Evolutionary conservation across 2,113 vertebrate species (phyloP).

Genomic region (Rana temporaria): DNA sequence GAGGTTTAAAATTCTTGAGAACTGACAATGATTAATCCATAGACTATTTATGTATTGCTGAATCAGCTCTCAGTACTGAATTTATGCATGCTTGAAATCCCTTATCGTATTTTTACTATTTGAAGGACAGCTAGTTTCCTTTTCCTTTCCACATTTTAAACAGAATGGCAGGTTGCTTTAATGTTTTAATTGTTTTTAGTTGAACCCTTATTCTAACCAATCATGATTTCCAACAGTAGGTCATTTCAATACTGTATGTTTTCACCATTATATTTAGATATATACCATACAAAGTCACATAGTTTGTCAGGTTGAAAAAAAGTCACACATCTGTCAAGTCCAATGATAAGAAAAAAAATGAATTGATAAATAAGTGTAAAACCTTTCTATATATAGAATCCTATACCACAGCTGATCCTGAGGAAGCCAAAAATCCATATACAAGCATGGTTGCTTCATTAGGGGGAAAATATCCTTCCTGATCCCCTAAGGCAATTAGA

Average conservation of each 20-base stretch:
- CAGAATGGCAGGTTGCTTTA: constrained; percentile 21
- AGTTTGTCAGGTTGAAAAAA: no score
- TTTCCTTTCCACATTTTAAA: constrained; percentile 11
- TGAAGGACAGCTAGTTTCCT: constrained; percentile 29
- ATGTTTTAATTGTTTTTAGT: constrained; percentile 5
- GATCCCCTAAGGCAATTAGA: no score
- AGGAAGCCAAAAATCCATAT: no score
- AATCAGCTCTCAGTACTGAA: constrained; percentile 39
- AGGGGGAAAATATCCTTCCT: no score
- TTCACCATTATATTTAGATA: neutral
- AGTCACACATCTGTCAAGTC: no score
- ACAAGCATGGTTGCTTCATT: no score
- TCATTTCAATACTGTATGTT: neutral
- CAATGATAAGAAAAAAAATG: no score
- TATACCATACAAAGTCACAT: neutral
- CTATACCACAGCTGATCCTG: no score
- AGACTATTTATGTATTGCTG: constrained; percentile 18
- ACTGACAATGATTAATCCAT: constrained; percentile 33
- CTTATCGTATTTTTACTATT: constrained; percentile 38
- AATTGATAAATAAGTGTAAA: no score
- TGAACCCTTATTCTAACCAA: constrained; percentile 1
- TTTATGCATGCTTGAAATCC: constrained; percentile 20
- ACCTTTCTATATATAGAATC: no score
- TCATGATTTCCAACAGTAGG: constrained; percentile 20
- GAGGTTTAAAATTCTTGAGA: constrained; percentile 44